A percentile compares a stretch with the other conserved stretches of the same genome.
phyloP scores from a whole-genome alignment of 2,797 vertebrate species.

The Loriculus beryllinus region DNA sequence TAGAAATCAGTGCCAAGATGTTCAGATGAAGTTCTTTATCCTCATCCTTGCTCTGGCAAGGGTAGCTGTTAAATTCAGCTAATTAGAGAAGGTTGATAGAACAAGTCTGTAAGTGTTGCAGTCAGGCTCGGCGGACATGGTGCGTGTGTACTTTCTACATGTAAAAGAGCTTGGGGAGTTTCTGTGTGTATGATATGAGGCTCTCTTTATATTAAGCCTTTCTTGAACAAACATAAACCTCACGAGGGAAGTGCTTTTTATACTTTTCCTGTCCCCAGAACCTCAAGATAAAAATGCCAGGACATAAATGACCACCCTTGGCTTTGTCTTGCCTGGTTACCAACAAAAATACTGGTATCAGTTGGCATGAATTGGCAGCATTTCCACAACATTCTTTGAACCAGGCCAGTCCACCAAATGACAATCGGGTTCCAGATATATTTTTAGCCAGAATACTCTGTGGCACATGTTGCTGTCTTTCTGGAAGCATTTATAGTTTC shows the following conservation, averaged over 20 bases:
- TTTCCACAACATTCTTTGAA: neutral
- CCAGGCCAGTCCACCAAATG: neutral
- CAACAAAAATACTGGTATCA: neutral
- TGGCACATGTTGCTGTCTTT: neutral
- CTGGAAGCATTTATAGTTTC: neutral
- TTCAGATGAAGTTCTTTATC: slow-evolving; percentile 22
- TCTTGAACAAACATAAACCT: neutral
- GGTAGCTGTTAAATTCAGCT: slow-evolving; percentile 12
- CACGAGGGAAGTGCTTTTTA: neutral
- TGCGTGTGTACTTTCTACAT: neutral
- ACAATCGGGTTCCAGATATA: neutral
- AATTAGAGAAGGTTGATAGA: slow-evolving; percentile 1
- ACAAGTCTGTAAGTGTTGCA: neutral
- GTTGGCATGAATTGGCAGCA: neutral
- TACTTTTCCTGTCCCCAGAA: neutral
- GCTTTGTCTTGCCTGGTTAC: neutral
- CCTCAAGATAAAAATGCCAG: neutral
- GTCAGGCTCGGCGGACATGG: neutral
- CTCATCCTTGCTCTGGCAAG: neutral
- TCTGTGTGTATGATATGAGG: neutral
- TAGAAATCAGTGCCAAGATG: slow-evolving; percentile 13
- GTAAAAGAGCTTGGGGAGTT: neutral
- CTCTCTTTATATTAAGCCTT: neutral
- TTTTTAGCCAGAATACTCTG: neutral
- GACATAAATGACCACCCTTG: neutral